phyloP scores from a whole-genome alignment of 1,140 invertebrate species.

The Cryptotermes secundus region DNA sequence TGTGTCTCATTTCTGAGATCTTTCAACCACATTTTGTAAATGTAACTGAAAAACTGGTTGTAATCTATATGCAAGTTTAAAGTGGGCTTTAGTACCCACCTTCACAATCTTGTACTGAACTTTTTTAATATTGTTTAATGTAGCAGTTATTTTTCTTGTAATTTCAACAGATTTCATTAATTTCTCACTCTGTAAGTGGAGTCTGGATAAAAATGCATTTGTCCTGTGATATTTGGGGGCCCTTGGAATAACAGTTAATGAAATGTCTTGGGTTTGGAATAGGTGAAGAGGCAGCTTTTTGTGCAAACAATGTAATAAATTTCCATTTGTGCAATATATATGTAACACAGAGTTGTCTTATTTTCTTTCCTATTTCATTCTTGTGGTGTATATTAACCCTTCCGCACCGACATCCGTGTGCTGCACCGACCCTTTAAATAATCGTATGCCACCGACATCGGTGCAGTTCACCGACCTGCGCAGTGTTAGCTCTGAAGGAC shows the following conservation, averaged over 20 bases:
- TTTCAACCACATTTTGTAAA: neutral
- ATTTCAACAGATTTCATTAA: neutral
- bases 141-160: neutral
- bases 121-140: neutral
- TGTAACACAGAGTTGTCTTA: neutral
- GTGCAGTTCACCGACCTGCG: too few relatives aligned
- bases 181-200: neutral
- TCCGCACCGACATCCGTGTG: too few relatives aligned
- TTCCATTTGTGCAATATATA: slow-evolving; percentile 21
- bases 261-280: slow-evolving; percentile 26
- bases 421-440: too few relatives aligned
- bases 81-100: neutral
- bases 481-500: too few relatives aligned
- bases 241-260: slow-evolving; percentile 2
- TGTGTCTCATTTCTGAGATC: neutral
- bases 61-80: too few relatives aligned
- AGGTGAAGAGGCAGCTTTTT: slow-evolving; percentile 30
- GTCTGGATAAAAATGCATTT: neutral
- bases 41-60: too few relatives aligned
- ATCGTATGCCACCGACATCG: too few relatives aligned
- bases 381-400: too few relatives aligned
- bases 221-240: neutral
- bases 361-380: neutral
- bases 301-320: slow-evolving; percentile 24
- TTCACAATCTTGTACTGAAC: neutral